phyloP scores from a whole-genome alignment of 2,797 vertebrate genomes.

The Enteromius unitaeniatus region DNA sequence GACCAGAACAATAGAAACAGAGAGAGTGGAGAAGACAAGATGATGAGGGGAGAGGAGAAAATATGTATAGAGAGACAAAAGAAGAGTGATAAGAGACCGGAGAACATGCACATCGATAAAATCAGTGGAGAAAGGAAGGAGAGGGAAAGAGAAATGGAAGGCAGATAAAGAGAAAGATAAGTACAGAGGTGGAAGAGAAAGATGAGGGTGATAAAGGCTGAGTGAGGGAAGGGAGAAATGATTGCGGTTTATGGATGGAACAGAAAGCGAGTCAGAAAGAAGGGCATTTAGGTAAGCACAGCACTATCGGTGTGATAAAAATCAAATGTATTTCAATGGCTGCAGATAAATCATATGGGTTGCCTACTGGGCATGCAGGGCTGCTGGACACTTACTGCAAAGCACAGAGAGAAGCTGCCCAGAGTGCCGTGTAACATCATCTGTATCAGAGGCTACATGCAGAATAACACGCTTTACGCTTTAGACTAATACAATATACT shows the following conservation, averaged over 20 bases:
- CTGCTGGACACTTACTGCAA: constrained; percentile 45
- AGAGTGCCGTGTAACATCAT: background rate
- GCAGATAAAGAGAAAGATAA: constrained; percentile 45
- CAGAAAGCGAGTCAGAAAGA: constrained; percentile 31
- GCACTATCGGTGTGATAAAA: constrained; percentile 55
- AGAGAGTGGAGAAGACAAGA: constrained; percentile 28
- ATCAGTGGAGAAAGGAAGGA: constrained; percentile 54
- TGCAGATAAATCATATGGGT: constrained; percentile 70
- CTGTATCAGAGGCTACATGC: background rate
- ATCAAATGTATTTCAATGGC: constrained; percentile 78
- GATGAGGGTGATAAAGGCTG: constrained; percentile 8
- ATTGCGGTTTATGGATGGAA: constrained; percentile 21
- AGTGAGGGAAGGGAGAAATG: constrained; percentile 64
- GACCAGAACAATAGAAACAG: constrained; percentile 12
- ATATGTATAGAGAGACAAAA: constrained; percentile 49
- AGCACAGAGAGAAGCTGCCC: constrained; percentile 5
- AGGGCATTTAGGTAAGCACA: constrained; percentile 40
- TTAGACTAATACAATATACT: background rate
- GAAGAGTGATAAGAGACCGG: constrained; percentile 57
- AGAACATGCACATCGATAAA: constrained; percentile 66
- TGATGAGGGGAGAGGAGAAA: constrained; percentile 39
- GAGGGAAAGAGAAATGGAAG: constrained; percentile 58
- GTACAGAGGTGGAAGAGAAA: constrained; percentile 32
- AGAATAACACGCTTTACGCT: background rate
- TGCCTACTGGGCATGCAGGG: constrained; percentile 19